Base-by-base conservation (phyloP, 1,140 invertebrate genomes). In the Drosophila nannoptera region DNA sequence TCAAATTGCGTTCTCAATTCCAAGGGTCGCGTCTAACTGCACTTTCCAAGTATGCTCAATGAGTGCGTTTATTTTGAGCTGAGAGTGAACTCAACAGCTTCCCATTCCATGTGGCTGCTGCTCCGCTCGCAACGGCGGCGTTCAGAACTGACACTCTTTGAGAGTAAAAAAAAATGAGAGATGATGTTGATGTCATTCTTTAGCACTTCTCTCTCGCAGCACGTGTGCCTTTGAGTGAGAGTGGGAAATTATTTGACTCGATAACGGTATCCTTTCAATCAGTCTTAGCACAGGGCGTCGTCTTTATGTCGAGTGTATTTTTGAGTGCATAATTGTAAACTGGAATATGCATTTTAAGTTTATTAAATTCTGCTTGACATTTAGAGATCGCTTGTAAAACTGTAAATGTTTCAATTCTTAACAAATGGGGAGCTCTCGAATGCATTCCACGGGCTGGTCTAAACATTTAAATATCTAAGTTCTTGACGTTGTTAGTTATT, bases 391-490 rank as follows among this genome's bases (percentile, higher is more conserved):
- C 11, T 67, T 70, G 53, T 33, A 36, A 55, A 60, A 65, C 35
- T 77, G 63, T 77, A 63, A 70, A 64, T 38, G 56, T 42, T 58
- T 62, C 45, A 36, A 49, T 40, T 42, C 72, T 61, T 33, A 64
- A 82, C 78, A 75, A 82, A 78, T 63, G 56, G 75, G 75, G 40
- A 48, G 66, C 67, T 31, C 46, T 61, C 58, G 36, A 68, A 60
- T 59, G 49, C 16, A 54, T 68, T 22, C 77, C 83, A 82, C 63
- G 75, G 48, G 75, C 52, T 73, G 67, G 45, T 69, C 81, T 81
- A 87, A 83, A 87, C 74, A 81, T 86, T 86, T 74, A 86, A 75
- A 86, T 87, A 77, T 73, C 82, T 87, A 86, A 48, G 54, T 73
- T 70, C 12, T 64, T 12, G 22, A 22, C 22, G 22, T 3, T 22